These are phyloP conservation scores for Porphyrio hochstetteri DNA, from an alignment of 2,113 vertebrate genomes.

Conservation along the genomic window DNA sequence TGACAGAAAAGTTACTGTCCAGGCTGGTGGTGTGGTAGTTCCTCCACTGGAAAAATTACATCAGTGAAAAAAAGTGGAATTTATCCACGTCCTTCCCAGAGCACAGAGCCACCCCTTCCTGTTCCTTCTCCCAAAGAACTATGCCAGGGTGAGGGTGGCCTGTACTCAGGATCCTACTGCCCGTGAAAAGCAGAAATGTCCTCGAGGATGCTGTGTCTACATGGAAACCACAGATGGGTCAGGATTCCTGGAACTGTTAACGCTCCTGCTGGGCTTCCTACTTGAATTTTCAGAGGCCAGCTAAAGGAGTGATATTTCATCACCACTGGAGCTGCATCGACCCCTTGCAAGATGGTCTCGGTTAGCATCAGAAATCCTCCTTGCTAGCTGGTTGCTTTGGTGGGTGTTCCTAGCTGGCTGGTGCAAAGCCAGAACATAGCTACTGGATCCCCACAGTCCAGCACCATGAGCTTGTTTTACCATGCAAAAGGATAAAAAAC, in stretches of 20 bases:
- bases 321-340: background rate
- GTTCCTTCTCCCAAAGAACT: background rate
- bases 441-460: background rate
- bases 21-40: background rate
- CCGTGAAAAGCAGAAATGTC: rapidly evolving
- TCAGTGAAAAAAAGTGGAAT: background rate
- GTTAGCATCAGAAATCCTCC: background rate
- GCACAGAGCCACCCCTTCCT: background rate
- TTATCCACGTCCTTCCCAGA: background rate
- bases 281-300: background rate
- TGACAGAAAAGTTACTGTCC: background rate
- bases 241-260: background rate
- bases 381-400: background rate
- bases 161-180: background rate
- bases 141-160: background rate
- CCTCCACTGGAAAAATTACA: background rate
- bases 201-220: background rate
- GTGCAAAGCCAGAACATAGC: background rate
- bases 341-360: background rate
- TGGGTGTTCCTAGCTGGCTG: background rate
- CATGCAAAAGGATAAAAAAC: background rate
- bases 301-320: background rate
- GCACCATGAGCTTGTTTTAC: background rate
- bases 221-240: background rate
- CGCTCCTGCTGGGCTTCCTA: background rate